These are phyloP conservation scores for Nemurella pictetii DNA, from an alignment of 2,888 invertebrate genomes.

Conservation along the genomic window DNA sequence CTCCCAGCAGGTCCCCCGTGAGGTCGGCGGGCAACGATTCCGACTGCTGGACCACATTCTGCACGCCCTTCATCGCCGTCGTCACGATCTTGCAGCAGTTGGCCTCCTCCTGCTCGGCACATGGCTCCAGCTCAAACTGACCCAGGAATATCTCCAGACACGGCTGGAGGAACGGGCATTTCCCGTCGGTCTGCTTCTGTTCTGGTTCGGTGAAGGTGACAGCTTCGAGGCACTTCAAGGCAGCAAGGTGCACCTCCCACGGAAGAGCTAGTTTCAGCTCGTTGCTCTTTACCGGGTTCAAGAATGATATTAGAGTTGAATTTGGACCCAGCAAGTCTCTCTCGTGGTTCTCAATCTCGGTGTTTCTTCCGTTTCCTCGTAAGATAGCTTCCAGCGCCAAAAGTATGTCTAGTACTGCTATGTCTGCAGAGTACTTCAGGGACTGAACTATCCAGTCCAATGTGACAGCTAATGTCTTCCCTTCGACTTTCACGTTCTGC, in stretches of 20 bases:
- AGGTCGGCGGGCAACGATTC: conserved; percentile 43
- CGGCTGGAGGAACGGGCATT: conserved; percentile 22
- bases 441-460: conserved; percentile 51
- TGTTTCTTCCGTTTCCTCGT: conserved; percentile 45
- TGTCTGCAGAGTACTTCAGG: conserved; percentile 47
- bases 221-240: conserved; percentile 34
- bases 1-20: conserved; percentile 61
- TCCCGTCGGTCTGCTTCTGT: conserved; percentile 15
- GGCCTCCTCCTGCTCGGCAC: conserved; percentile 28
- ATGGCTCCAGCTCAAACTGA: conserved; percentile 34
- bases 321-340: conserved; percentile 32
- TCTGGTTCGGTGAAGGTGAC: conserved; percentile 19
- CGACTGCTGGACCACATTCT: conserved; percentile 48
- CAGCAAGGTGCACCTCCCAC: conserved; percentile 32
- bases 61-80: conserved; percentile 47
- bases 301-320: conserved; percentile 29
- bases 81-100: conserved; percentile 52
- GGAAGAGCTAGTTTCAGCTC: conserved; percentile 29
- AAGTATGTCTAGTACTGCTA: conserved; percentile 49
- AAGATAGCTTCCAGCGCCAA: conserved; percentile 51
- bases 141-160: conserved; percentile 32
- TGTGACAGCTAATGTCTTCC: conserved; percentile 48
- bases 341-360: neutral
- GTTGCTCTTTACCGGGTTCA: neutral
- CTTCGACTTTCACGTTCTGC: conserved; percentile 56